Base-by-base conservation (phyloP, 1,140 invertebrate genomes). In the Lordiphosa collinella region DNA sequence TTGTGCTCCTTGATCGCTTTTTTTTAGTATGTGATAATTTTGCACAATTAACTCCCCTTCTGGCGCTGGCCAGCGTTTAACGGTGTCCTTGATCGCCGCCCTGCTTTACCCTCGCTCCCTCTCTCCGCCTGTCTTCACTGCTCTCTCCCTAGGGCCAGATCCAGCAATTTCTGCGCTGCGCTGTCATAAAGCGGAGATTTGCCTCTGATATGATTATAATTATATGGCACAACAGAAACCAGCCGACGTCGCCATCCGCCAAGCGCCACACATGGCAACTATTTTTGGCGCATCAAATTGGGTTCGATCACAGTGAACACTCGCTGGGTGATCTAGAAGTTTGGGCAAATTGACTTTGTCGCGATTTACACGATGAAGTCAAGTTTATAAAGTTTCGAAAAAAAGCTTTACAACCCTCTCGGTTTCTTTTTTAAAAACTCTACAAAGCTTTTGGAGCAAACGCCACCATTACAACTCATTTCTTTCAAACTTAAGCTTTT, bases 11-110 rank as follows among this genome's bases (percentile, higher is more conserved):
- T 25, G 22, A 67, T 61, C 48, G 36, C 62, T 62, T 43, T 53
- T 41, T 53, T 74, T 84, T 76, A 82, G 78, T 84, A 82, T 82
- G 76, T 84, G 76, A 82, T 82, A 76, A 84, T 80, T 82, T 80
- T 67, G 40, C 82, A 59, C 76, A 80, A 80, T 82, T 82, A 71
- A 63, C 71, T 71, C 78, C 71, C 58, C 76, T 64, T 55, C 58
- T n/a, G 64, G 68, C 74, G 44, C 40, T 58, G 55, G 37, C 37
- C 12, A 37, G 52, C 65, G 47, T 56, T 82, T 75, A 82, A 79
- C 76, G 70, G 75, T 82, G 76, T 79, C 75, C 75, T 79, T 79
- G 74, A 72, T 62, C 52, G 71, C 43, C 46, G 38, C 34, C 40
- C 38, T 35, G n/a, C n/a, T n/a, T n/a, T n/a, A n/a, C n/a, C 14